Conservation (phyloP, 2,113 vertebrate species). For the Synodontis membranacea region DNA sequence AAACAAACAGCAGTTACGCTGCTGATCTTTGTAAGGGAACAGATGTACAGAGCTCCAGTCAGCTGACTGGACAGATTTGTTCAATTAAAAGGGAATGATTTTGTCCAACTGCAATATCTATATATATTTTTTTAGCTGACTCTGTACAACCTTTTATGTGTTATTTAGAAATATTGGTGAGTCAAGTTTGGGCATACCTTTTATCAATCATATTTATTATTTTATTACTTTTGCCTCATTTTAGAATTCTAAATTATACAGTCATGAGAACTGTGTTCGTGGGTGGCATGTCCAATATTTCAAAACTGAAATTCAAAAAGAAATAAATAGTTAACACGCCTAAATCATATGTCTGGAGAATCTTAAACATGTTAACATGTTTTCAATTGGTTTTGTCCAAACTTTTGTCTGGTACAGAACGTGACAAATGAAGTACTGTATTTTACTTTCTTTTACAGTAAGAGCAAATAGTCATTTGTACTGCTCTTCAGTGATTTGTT, state of each 20-base stretch:
- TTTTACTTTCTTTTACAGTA: conserved; percentile 1
- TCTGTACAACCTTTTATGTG: background rate
- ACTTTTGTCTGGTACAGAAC: background rate
- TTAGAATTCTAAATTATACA: background rate
- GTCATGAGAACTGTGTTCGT: background rate
- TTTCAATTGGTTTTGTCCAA: background rate
- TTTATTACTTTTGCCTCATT: background rate
- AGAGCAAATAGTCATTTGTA: conserved; percentile 26
- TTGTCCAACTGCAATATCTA: background rate
- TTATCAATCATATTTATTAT: background rate
- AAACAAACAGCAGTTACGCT: conserved; percentile 4
- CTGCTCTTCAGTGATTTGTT: background rate
- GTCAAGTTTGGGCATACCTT: background rate
- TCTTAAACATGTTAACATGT: background rate
- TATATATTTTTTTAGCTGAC: background rate
- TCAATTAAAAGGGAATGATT: background rate
- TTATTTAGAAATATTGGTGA: conserved; percentile 6
- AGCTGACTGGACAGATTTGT: background rate
- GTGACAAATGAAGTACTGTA: conserved; percentile 19
- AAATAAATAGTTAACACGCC: background rate
- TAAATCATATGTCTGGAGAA: background rate
- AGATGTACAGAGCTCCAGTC: background rate
- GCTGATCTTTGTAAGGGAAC: conserved; percentile 13
- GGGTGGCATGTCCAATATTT: background rate
- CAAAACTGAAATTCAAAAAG: background rate